phyloP scores from a whole-genome alignment of 1,140 invertebrate genomes.

The Cyrtorhinus lividipennis region DNA sequence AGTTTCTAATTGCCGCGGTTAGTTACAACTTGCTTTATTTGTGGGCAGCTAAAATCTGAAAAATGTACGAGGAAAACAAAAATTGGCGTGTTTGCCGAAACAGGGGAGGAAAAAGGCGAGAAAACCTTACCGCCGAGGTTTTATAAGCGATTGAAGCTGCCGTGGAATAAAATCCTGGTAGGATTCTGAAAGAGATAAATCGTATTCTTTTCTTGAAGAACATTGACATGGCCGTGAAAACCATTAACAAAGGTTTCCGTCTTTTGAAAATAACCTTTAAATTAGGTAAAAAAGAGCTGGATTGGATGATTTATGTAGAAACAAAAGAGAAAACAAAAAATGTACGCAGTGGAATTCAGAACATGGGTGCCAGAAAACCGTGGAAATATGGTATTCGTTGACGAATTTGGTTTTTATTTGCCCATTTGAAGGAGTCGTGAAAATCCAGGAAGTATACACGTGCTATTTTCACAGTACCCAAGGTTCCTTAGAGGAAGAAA shows the following conservation, averaged over 20 bases:
- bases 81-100: slow-evolving; percentile 2
- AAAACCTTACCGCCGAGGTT: slow-evolving; percentile 4
- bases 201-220: background rate
- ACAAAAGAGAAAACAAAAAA: slow-evolving; percentile 1
- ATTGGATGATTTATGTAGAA: background rate
- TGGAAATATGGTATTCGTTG: slow-evolving; percentile 6
- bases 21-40: too few species aligned
- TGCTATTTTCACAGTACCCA: slow-evolving; percentile 5
- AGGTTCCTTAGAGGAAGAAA: slow-evolving; percentile 2
- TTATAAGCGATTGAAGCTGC: slow-evolving; percentile 4
- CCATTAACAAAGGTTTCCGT: background rate
- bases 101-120: slow-evolving; percentile 1
- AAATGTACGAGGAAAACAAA: slow-evolving; percentile 1
- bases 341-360: slow-evolving; percentile 3
- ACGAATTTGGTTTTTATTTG: slow-evolving; percentile 7
- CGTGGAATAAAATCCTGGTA: slow-evolving; percentile 2
- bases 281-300: slow-evolving; percentile 1
- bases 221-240: background rate
- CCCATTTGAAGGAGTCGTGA: background rate
- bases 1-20: too few species aligned
- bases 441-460: slow-evolving; percentile 3
- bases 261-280: slow-evolving; percentile 6
- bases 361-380: slow-evolving; percentile 5
- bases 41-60: too few species aligned
- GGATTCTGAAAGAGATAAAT: background rate